phyloP scores from a whole-genome alignment of 2,888 invertebrate species.

The Amblyteles armatorius region DNA sequence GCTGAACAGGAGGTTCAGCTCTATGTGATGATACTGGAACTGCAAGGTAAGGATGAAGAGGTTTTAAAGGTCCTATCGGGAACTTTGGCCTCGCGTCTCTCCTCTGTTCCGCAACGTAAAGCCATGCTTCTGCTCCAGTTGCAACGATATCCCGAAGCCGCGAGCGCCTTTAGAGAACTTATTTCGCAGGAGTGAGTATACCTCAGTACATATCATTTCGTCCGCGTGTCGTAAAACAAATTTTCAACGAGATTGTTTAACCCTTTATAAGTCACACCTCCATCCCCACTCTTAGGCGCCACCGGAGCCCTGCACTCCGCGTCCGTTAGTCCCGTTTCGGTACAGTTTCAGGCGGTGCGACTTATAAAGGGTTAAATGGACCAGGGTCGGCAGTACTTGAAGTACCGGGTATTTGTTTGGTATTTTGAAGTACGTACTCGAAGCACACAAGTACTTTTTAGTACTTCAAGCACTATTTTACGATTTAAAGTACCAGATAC shows the following conservation, averaged over 20 bases:
- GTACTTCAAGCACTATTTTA: no score
- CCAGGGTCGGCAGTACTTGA: no score
- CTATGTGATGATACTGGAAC: slow-evolving; percentile 94
- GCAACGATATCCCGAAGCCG: slow-evolving; percentile 91
- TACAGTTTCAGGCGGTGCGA: no score
- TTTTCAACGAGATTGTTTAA: neutral
- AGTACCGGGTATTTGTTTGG: no score
- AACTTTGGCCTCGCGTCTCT: slow-evolving; percentile 85
- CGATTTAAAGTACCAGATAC: no score
- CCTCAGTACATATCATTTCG: neutral
- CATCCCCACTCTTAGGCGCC: no score
- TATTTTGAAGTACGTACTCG: no score
- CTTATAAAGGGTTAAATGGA: no score
- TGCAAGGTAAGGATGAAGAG: slow-evolving; percentile 92
- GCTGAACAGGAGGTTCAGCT: slow-evolving; percentile 97
- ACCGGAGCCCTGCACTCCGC: no score
- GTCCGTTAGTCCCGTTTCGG: no score
- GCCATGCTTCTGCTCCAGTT: slow-evolving; percentile 91
- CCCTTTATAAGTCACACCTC: no score
- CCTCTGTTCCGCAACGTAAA: slow-evolving; percentile 87
- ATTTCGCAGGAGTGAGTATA: slow-evolving; percentile 89
- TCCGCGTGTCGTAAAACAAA: neutral
- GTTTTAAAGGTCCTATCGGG: slow-evolving; percentile 93
- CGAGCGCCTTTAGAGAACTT: slow-evolving; percentile 90
- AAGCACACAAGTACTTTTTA: no score